Base-by-base conservation (phyloP, 2,797 vertebrate species). In the Buphagus erythrorhynchus region DNA sequence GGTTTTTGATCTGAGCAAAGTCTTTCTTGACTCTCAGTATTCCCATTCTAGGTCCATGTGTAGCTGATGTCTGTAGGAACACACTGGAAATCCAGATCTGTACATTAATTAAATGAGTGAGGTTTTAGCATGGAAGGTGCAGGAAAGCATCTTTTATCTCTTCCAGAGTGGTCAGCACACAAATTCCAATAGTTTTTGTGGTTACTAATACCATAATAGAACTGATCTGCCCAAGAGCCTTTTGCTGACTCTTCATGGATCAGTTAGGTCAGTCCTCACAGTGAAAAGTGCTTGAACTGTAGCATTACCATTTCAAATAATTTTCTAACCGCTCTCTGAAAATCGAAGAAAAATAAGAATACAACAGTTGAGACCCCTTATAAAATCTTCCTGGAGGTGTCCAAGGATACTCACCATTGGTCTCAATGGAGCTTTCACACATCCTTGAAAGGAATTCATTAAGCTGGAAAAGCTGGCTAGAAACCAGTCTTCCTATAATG, bases 381-480 rank as follows among this genome's bases (percentile, higher is more conserved):
- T 35, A 71, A 92, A 91, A 68, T 85, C 62, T 93, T 91, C 77
- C 58, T 88, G 54, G 76, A 90, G 83, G 66, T 90, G 73, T 80
- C 93, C 75, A 59, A 91, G 71, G 87, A 94, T 95, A 86, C 75
- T 95, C 82, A 80, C 90, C 88, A 95, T 68, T 79, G 76, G 74
- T 91, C 86, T 97, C 94, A 81, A 20, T 58, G 79, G 82, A 87
- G 66, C 82, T 92, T 96, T 96, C 46, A 90, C 72, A 84, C 48
- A 38, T 87, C 68, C 92, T 87, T 96, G 95, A 97, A 96, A 97
- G 84, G 88, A 92, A 96, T 93, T 90, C 55, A 87, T 95, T 90
- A 96, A 79, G 80, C 79, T 31, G 86, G 94, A 77, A 88, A 90
- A 92, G 90, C 96, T 96, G 96, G 95, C 93, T 95, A 46, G 81